Percentiles rank a stretch among this genome's conserved stretches.
These are phyloP conservation scores for Aleiodes sp. DNA, from an alignment of 1,140 invertebrate genomes.

Conservation along the genomic window DNA sequence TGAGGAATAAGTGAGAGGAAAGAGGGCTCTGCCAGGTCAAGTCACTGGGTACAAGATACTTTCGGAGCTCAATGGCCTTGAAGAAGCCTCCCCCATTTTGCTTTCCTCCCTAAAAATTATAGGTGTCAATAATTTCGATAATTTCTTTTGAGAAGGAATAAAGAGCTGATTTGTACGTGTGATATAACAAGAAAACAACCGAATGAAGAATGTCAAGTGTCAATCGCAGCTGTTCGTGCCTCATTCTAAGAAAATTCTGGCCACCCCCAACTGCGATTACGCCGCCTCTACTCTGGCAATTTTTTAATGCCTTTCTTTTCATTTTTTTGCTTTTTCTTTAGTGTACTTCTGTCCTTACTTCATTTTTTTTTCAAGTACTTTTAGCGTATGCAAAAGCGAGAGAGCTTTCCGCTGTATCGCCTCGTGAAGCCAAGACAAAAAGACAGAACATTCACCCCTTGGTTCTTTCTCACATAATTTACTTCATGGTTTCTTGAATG, in stretches of 20 bases:
- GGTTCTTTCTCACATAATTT: conserved; percentile 7
- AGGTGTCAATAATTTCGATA: conserved; percentile 7
- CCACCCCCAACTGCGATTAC: not conserved
- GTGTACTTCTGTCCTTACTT: not conserved
- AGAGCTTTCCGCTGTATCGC: not conserved
- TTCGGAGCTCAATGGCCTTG: conserved; percentile 22
- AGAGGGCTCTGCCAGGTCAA: not conserved
- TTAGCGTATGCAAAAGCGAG: not conserved
- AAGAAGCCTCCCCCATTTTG: not conserved
- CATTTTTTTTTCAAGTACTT: not conserved
- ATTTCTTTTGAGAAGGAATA: not conserved
- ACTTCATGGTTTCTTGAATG: not conserved
- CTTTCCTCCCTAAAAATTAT: not conserved
- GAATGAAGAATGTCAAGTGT: not conserved
- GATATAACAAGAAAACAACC: not conserved
- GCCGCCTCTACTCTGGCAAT: no score
- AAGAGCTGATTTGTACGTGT: not conserved
- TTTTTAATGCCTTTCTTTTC: not conserved
- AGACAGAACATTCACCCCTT: not conserved
- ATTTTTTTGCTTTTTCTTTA: not conserved
- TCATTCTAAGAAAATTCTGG: not conserved
- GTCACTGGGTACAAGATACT: conserved; percentile 2
- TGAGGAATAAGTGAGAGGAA: not conserved
- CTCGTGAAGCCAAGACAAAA: not conserved
- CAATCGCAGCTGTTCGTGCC: not conserved